Conservation (phyloP, 2,113 vertebrate genomes). For the Mesoclemmys tuberculata region DNA sequence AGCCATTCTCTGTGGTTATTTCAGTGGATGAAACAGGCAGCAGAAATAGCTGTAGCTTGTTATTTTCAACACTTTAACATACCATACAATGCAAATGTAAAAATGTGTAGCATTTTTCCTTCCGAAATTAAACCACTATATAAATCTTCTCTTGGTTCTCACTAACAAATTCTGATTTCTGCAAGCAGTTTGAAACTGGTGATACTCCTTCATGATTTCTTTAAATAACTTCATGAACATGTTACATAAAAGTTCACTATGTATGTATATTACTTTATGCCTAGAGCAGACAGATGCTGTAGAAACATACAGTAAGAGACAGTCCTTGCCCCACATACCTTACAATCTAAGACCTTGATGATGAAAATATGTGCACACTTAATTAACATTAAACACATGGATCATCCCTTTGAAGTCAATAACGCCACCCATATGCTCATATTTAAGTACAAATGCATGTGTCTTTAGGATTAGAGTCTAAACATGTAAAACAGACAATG, state of each 20-base stretch:
- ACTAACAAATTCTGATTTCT: constrained; percentile 37
- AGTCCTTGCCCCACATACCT: not conserved
- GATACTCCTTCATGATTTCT: not conserved
- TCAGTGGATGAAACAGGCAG: not conserved
- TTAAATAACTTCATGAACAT: not conserved
- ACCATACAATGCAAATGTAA: constrained; percentile 29
- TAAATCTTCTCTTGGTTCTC: not conserved
- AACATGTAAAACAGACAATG: not conserved
- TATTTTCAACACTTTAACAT: constrained; percentile 20
- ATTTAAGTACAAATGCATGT: not conserved
- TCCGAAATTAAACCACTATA: constrained; percentile 17
- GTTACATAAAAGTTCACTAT: not conserved
- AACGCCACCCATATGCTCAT: not conserved
- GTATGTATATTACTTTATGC: not conserved
- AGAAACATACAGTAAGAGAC: not conserved
- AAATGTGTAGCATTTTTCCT: constrained; percentile 29
- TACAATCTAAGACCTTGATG: not conserved
- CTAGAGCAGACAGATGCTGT: not conserved
- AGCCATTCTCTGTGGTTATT: not conserved
- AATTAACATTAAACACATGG: not conserved
- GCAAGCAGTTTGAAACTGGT: not conserved
- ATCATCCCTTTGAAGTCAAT: not conserved
- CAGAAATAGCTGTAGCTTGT: constrained; percentile 23
- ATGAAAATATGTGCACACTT: not conserved
- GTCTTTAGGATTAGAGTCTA: not conserved